These are phyloP conservation scores for Pantala flavescens DNA, from an alignment of 1,140 invertebrate genomes.

Conservation along the genomic window DNA sequence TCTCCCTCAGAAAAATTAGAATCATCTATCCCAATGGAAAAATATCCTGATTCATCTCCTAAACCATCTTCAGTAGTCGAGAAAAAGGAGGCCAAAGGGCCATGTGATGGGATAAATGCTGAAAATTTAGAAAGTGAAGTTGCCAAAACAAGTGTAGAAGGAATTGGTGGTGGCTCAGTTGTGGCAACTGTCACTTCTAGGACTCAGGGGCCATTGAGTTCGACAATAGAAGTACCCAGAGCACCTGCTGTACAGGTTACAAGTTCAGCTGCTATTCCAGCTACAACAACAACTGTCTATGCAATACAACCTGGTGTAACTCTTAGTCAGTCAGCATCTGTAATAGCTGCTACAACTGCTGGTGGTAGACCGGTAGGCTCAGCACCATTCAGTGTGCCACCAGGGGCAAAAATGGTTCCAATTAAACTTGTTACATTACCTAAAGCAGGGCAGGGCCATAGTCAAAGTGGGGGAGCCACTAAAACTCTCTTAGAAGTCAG, in stretches of 20 bases:
- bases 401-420: constrained; percentile 31
- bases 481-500: constrained; percentile 16
- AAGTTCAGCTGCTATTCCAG: background rate
- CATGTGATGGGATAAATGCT: background rate
- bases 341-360: constrained; percentile 18
- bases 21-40: background rate
- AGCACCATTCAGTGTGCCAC: constrained; percentile 20
- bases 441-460: constrained; percentile 20
- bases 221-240: background rate
- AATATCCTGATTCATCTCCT: background rate
- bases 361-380: background rate
- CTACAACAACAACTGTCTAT: constrained; percentile 21
- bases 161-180: background rate
- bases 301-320: constrained; percentile 21
- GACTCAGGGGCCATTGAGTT: background rate
- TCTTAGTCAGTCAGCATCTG: constrained; percentile 19
- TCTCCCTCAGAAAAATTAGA: background rate
- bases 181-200: background rate
- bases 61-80: background rate
- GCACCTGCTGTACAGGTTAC: background rate
- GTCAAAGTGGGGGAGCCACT: constrained; percentile 12
- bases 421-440: constrained; percentile 33
- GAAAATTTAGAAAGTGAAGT: background rate
- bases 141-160: background rate
- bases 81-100: background rate